A percentile compares a stretch with the other conserved stretches of the same genome.
phyloP scores from a whole-genome alignment of 1,140 invertebrate species.

The Euura lappo region DNA sequence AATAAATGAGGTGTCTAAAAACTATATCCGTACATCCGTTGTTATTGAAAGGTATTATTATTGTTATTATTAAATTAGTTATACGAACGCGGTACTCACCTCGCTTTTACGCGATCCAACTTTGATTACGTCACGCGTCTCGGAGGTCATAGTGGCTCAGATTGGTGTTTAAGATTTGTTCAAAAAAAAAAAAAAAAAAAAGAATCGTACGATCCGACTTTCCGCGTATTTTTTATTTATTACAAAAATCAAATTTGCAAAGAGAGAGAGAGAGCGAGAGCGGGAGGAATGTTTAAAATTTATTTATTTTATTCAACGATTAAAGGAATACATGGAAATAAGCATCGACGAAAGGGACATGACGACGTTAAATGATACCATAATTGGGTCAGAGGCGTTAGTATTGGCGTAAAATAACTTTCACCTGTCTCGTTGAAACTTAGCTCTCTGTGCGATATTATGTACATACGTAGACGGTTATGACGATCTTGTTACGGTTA shows the following conservation, averaged over 20 bases:
- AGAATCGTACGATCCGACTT: no score
- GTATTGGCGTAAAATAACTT: not conserved
- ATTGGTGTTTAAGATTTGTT: not conserved
- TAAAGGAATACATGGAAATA: no score
- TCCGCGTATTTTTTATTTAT: not conserved
- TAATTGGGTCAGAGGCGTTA: not conserved
- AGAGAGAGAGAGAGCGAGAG: no score
- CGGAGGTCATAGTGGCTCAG: conserved; percentile 2
- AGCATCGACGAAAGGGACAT: not conserved
- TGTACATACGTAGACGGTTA: not conserved
- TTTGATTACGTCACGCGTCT: conserved; percentile 55
- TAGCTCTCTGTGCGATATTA: not conserved
- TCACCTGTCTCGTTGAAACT: not conserved
- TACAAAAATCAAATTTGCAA: no score
- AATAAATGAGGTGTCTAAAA: not conserved
- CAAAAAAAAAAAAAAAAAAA: no score
- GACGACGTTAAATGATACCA: not conserved
- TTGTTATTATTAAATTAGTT: conserved; percentile 26
- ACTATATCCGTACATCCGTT: not conserved
- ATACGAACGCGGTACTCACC: no score
- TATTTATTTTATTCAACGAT: no score
- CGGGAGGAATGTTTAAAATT: no score
- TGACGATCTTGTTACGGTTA: not conserved
- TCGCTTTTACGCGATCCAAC: conserved; percentile 74
- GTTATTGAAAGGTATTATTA: not conserved